These are phyloP conservation scores for Saccostrea cuccullata DNA, from an alignment of 1,140 invertebrate genomes.

Conservation along the genomic window DNA sequence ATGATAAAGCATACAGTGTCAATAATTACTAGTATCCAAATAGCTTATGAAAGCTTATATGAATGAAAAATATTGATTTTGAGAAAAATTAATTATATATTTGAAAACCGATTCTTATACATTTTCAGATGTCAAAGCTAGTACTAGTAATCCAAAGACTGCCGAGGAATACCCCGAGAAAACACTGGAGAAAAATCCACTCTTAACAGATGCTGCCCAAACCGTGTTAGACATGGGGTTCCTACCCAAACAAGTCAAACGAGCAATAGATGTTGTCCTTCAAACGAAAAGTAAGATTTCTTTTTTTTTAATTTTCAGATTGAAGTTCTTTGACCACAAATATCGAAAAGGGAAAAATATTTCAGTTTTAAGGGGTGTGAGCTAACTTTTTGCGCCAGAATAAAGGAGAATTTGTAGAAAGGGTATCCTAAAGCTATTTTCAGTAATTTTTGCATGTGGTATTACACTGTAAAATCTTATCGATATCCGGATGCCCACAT, in stretches of 20 bases:
- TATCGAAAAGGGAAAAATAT: too few relatives aligned
- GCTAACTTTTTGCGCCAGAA: too few relatives aligned
- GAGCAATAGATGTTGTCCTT: slow-evolving; percentile 37
- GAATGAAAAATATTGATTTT: too few relatives aligned
- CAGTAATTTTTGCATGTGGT: too few relatives aligned
- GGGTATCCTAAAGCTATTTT: too few relatives aligned
- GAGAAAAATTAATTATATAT: too few relatives aligned
- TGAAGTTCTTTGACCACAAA: too few relatives aligned
- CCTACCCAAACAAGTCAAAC: slow-evolving; percentile 47
- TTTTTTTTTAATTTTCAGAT: neutral
- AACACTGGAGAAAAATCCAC: slow-evolving; percentile 52
- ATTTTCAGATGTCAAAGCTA: neutral
- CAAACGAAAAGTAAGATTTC: slow-evolving; percentile 34
- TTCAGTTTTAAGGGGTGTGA: too few relatives aligned
- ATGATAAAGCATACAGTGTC: neutral
- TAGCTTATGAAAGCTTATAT: neutral
- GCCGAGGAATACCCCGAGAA: neutral
- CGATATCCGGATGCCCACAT: too few relatives aligned
- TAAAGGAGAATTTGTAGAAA: too few relatives aligned
- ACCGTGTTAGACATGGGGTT: slow-evolving; percentile 50
- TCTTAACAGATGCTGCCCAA: slow-evolving; percentile 50
- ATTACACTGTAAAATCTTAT: too few relatives aligned
- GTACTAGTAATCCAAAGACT: neutral
- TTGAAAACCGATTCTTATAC: too few relatives aligned
- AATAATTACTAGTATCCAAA: neutral